Evolutionary conservation across 37 sponge, comb jelly and placozoan genomes (phyloP).

Genomic region (Spongilla lacustris): DNA sequence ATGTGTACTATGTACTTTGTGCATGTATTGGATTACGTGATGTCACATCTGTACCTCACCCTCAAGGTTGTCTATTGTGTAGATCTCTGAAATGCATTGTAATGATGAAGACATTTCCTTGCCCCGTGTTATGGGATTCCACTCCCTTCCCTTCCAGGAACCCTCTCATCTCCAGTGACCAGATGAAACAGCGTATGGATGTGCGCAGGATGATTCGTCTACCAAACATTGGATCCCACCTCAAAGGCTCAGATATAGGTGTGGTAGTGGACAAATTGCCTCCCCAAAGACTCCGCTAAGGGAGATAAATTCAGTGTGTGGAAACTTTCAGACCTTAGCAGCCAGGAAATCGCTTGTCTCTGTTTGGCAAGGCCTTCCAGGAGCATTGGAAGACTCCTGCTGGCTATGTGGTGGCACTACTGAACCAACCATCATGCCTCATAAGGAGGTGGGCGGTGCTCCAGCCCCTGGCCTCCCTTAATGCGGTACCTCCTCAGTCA

Average conservation of each 20-base stretch:
- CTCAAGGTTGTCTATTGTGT: too few species aligned
- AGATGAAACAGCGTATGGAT: constrained; percentile 72
- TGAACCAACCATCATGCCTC: constrained; percentile 75
- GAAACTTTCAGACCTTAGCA: constrained; percentile 80
- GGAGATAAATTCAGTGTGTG: constrained; percentile 76
- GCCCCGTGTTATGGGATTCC: background rate
- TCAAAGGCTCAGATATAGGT: constrained; percentile 65
- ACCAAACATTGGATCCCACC: constrained; percentile 18
- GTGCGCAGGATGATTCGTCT: constrained; percentile 65
- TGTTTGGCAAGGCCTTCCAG: constrained; percentile 78
- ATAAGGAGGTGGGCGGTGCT: constrained; percentile 43
- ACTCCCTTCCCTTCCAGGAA: constrained; percentile 36
- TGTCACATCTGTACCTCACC: too few species aligned
- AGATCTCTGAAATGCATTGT: too few species aligned
- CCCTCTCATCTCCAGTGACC: constrained; percentile 57
- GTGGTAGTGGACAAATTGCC: constrained; percentile 82
- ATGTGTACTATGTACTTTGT: too few species aligned
- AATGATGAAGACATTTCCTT: too few species aligned
- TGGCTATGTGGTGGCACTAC: constrained; percentile 76
- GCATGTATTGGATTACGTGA: too few species aligned
- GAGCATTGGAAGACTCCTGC: constrained; percentile 85
- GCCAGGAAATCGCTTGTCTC: constrained; percentile 56
- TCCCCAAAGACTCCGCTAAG: constrained; percentile 59
- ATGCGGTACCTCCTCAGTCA: background rate
- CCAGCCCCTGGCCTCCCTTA: background rate